These are phyloP conservation scores for Xestia rhomboidea DNA, from an alignment of 2,888 invertebrate species.

Conservation along the genomic window DNA sequence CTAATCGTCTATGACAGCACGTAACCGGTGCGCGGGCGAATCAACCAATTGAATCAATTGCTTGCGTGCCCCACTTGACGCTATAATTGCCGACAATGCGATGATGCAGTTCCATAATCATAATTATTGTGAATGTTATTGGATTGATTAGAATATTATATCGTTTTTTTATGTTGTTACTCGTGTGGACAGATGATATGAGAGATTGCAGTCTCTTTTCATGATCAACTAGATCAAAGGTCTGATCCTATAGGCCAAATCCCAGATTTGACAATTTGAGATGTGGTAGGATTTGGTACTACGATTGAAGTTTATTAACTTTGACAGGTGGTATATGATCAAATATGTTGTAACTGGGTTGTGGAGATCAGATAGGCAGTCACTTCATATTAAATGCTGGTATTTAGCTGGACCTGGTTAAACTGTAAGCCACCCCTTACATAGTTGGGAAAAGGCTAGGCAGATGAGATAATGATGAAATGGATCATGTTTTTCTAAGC, in stretches of 20 bases:
- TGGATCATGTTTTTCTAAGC: neutral
- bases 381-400: neutral
- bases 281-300: neutral
- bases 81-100: slow-evolving; percentile 49
- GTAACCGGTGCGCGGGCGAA: slow-evolving; percentile 44
- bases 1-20: slow-evolving; percentile 55
- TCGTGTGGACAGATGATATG: neutral
- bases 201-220: neutral
- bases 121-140: slow-evolving; percentile 36
- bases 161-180: neutral
- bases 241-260: neutral
- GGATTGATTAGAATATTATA: slow-evolving; percentile 24
- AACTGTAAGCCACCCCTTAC: neutral
- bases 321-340: neutral
- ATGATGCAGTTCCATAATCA: slow-evolving; percentile 47
- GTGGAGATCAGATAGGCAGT: neutral
- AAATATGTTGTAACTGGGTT: neutral
- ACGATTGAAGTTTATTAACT: neutral
- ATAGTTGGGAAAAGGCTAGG: neutral
- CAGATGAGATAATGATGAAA: neutral
- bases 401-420: neutral
- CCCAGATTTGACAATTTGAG: neutral
- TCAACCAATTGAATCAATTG: slow-evolving; percentile 58
- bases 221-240: neutral
- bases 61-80: slow-evolving; percentile 48